These are phyloP conservation scores for Diachasma alloeum DNA, from an alignment of 1,140 invertebrate genomes.

Conservation along the genomic window DNA sequence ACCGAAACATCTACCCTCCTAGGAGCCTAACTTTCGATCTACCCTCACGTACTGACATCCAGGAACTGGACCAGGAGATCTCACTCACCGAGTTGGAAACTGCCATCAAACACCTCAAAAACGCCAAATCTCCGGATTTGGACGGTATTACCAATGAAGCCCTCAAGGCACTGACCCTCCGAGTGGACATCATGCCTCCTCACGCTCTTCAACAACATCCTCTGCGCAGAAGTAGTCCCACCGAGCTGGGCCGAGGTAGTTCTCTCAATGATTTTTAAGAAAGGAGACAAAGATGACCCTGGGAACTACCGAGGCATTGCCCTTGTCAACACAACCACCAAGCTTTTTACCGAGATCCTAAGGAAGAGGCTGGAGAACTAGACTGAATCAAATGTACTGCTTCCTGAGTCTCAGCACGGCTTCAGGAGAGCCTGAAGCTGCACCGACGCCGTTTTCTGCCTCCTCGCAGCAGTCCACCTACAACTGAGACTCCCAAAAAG, in stretches of 20 bases:
- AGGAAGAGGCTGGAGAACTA: conserved; percentile 26
- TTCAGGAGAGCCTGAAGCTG: conserved; percentile 34
- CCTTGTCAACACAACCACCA: conserved; percentile 32
- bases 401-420: conserved; percentile 40
- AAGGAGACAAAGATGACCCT: conserved; percentile 33
- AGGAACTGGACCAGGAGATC: conserved; percentile 10
- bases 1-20: not conserved
- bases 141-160: conserved; percentile 30
- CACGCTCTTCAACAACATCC: conserved; percentile 21
- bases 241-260: conserved; percentile 5
- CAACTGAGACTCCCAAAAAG: too few relatives aligned
- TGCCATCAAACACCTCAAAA: conserved; percentile 5
- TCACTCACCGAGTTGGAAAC: not conserved
- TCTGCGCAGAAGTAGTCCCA: not conserved
- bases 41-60: too few relatives aligned
- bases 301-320: conserved; percentile 42
- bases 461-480: conserved; percentile 30
- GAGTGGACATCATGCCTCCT: conserved; percentile 7
- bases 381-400: conserved; percentile 29
- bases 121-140: conserved; percentile 26
- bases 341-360: conserved; percentile 35
- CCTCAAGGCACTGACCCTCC: conserved; percentile 10
- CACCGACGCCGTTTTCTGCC: conserved; percentile 36
- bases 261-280: too few relatives aligned
- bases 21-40: too few relatives aligned